A percentile compares a stretch with the other conserved stretches of the same genome.
These are phyloP conservation scores for Athetis lepigone DNA, from an alignment of 2,888 invertebrate species.

Conservation along the genomic window DNA sequence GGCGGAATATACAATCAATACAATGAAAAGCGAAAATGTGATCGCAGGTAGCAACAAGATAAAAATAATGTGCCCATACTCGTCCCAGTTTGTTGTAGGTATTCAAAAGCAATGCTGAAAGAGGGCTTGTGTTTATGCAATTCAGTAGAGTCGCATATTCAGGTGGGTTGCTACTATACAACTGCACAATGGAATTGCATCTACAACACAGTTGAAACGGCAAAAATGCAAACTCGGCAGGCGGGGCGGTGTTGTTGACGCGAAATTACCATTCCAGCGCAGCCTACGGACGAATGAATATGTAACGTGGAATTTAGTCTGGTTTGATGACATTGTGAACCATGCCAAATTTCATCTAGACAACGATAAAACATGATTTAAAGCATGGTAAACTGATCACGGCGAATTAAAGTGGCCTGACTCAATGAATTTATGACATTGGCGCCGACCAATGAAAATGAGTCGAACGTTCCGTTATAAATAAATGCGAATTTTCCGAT, in stretches of 20 bases:
- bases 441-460: constrained; percentile 69
- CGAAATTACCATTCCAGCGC: constrained; percentile 86
- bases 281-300: constrained; percentile 86
- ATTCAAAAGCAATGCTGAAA: constrained; percentile 55
- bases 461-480: constrained; percentile 73
- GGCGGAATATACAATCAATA: constrained; percentile 18
- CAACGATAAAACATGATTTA: constrained; percentile 56
- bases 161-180: constrained; percentile 68
- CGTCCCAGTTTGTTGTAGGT: constrained; percentile 37
- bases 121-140: constrained; percentile 71
- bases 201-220: constrained; percentile 77
- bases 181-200: constrained; percentile 71
- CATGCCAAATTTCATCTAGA: constrained; percentile 60
- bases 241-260: constrained; percentile 82
- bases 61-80: constrained; percentile 28
- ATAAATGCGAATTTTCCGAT: constrained; percentile 80
- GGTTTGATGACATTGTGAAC: constrained; percentile 76
- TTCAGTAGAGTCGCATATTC: constrained; percentile 72
- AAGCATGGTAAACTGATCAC: constrained; percentile 55
- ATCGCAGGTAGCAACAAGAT: constrained; percentile 38
- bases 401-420: constrained; percentile 61
- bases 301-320: constrained; percentile 83
- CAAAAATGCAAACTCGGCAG: constrained; percentile 84
- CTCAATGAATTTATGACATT: constrained; percentile 73
- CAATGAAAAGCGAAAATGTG: constrained; percentile 33